Conservation (phyloP, 2,888 invertebrate genomes). For the Lochmaea capreae region DNA sequence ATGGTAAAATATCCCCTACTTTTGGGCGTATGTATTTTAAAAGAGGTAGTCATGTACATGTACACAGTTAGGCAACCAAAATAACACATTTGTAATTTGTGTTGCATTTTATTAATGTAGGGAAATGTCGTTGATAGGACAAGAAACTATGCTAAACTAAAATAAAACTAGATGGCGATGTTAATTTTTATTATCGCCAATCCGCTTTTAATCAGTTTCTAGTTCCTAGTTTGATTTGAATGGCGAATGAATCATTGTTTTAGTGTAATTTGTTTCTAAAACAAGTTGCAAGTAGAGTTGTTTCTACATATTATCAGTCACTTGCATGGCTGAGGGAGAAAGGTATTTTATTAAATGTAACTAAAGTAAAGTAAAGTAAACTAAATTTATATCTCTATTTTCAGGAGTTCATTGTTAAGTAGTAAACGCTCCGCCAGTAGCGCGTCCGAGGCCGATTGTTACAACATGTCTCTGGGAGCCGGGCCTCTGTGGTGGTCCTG, state of each 20-base stretch:
- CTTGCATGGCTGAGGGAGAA: not conserved
- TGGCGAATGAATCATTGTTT: too few species aligned
- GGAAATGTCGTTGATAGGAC: too few species aligned
- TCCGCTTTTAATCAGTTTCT: not conserved
- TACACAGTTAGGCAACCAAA: too few species aligned
- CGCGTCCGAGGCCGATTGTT: slow-evolving; percentile 79
- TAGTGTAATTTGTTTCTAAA: too few species aligned
- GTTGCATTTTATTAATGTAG: too few species aligned
- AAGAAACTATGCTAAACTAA: too few species aligned
- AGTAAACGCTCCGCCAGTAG: slow-evolving; percentile 77
- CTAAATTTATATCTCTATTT: not conserved
- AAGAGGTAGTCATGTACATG: too few species aligned
- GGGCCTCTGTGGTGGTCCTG: slow-evolving; percentile 99
- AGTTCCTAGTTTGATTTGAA: not conserved
- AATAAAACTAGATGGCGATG: not conserved
- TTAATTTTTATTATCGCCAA: not conserved
- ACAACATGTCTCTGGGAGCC: slow-evolving; percentile 93
- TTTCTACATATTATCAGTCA: not conserved
- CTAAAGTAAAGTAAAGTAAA: too few species aligned
- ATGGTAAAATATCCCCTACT: too few species aligned
- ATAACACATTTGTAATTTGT: too few species aligned
- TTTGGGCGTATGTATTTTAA: too few species aligned
- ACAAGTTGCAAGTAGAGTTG: not conserved
- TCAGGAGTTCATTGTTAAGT: slow-evolving; percentile 51
- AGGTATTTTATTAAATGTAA: not conserved